Conservation (phyloP, 2,888 invertebrate genomes). For the Nezara viridula region DNA sequence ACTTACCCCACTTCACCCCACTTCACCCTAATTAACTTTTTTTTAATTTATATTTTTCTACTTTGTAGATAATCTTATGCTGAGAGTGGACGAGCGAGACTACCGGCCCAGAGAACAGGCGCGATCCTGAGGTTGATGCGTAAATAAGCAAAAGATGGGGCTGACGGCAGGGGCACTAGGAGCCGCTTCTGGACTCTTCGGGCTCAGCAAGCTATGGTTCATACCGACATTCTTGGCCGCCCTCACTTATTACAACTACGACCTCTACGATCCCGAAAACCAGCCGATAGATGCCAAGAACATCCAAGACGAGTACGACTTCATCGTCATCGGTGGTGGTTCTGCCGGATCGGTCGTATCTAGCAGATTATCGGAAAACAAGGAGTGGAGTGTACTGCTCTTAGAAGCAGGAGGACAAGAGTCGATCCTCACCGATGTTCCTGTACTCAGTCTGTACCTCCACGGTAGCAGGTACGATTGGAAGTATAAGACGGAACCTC, state of each 20-base stretch:
- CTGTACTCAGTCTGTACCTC: constrained; percentile 86
- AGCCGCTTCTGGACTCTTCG: constrained; percentile 78
- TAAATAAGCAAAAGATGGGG: constrained; percentile 60
- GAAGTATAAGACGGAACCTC: constrained; percentile 91
- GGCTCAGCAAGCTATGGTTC: constrained; percentile 79
- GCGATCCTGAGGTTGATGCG: not conserved
- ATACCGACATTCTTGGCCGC: constrained; percentile 82
- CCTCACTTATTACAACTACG: constrained; percentile 87
- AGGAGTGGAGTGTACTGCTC: constrained; percentile 83
- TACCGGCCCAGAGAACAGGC: not conserved
- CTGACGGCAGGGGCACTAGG: constrained; percentile 76
- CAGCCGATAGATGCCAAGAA: constrained; percentile 79
- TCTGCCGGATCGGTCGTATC: constrained; percentile 89
- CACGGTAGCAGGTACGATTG: constrained; percentile 90
- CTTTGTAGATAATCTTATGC: constrained; percentile 7
- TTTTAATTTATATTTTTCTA: not conserved
- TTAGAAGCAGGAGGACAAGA: constrained; percentile 91
- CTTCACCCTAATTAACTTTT: no score
- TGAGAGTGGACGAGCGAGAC: not conserved
- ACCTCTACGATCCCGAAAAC: constrained; percentile 87
- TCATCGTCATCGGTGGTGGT: constrained; percentile 85
- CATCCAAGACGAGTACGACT: constrained; percentile 81
- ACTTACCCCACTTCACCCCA: no score
- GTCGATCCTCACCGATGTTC: constrained; percentile 89
- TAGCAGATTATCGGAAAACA: constrained; percentile 83